Conservation (phyloP, 2,113 vertebrate species). For the Athene cunicularia region DNA sequence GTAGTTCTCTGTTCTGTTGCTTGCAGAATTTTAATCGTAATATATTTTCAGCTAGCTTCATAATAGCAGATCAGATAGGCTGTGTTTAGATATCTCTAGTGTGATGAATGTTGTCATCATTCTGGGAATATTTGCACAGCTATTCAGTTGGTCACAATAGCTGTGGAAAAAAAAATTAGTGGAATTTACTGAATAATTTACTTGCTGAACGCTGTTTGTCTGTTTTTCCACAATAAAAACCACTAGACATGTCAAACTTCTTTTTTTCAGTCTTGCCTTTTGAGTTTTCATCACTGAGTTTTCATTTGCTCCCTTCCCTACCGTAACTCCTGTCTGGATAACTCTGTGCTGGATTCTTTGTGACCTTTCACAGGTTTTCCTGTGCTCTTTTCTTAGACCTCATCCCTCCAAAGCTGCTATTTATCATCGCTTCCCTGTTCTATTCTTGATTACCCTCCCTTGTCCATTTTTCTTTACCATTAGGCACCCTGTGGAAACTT, state of each 20-base stretch:
- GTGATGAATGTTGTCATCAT: constrained; percentile 46
- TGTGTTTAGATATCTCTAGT: neutral
- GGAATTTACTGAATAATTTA: constrained; percentile 39
- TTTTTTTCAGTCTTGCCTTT: neutral
- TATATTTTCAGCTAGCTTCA: neutral
- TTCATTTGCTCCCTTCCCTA: neutral
- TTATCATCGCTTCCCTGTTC: neutral
- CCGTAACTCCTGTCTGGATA: neutral
- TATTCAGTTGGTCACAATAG: constrained; percentile 48
- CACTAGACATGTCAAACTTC: neutral
- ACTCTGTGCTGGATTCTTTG: neutral
- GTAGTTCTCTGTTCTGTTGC: neutral
- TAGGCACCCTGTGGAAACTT: neutral
- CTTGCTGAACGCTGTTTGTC: constrained; percentile 27
- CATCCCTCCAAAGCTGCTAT: neutral
- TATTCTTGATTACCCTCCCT: neutral
- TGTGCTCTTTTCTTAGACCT: neutral
- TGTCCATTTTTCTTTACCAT: neutral
- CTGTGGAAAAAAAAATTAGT: constrained; percentile 10
- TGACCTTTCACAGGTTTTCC: neutral
- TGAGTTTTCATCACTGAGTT: neutral
- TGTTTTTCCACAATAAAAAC: neutral
- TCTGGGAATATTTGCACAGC: constrained; percentile 34
- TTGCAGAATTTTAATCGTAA: neutral
- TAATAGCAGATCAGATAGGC: neutral